Evolutionary conservation across 2,113 vertebrate genomes (phyloP).

Genomic region (Crotalus horridus): DNA sequence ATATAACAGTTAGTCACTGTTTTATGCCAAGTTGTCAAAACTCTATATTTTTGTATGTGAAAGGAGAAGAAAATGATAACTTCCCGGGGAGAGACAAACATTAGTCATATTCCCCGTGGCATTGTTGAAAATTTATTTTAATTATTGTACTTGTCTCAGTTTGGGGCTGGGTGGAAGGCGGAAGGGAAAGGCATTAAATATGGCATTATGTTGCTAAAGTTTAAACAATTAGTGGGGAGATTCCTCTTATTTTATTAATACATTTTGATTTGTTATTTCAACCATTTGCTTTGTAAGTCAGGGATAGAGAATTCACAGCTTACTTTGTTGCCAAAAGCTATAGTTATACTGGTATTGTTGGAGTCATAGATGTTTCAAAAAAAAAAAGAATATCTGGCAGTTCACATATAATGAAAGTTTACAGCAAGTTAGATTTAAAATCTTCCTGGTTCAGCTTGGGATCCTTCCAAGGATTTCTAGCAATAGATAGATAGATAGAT

Average conservation of each 20-base stretch:
- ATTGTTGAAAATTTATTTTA: conserved; percentile 74
- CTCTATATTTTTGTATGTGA: conserved; percentile 63
- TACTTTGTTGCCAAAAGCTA: neutral
- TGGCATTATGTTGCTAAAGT: conserved; percentile 58
- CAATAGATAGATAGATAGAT: neutral
- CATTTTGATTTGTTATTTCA: conserved; percentile 60
- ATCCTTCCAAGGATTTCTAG: neutral
- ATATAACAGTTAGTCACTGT: conserved; percentile 75
- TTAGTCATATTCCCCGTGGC: conserved; percentile 69
- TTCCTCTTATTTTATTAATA: conserved; percentile 51
- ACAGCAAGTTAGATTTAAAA: neutral
- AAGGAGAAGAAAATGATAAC: conserved; percentile 73
- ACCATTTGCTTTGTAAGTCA: conserved; percentile 49
- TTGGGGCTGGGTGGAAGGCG: conserved; percentile 60
- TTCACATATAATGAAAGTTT: too few species aligned
- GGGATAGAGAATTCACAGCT: conserved; percentile 22
- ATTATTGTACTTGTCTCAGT: conserved; percentile 73
- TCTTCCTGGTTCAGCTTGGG: neutral
- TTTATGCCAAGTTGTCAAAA: conserved; percentile 78
- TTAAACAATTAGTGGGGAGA: conserved; percentile 67
- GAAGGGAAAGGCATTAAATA: conserved; percentile 55
- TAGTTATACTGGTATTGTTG: neutral
- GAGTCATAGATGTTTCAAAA: neutral
- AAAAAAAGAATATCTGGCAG: neutral
- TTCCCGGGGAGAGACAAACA: conserved; percentile 58